Evolutionary conservation across 2,888 invertebrate species (phyloP).

Genomic region (Acronicta aceris): DNA sequence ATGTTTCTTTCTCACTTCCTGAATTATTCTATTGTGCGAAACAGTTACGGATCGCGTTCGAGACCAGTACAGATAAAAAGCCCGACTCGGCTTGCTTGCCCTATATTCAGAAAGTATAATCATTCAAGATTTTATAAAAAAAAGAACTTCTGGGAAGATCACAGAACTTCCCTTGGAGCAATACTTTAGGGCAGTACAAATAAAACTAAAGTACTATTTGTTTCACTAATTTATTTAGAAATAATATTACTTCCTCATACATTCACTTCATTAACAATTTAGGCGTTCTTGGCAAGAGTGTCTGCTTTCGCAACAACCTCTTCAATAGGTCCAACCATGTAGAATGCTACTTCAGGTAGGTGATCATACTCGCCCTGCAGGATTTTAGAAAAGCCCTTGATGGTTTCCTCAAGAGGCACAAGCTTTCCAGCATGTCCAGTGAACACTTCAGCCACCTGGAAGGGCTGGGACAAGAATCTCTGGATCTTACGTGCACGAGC

Average conservation of each 20-base stretch:
- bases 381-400: conserved; percentile 96
- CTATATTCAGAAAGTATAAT: no score
- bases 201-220: conserved; percentile 21
- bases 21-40: no score
- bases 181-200: not conserved
- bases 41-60: no score
- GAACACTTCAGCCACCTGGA: conserved; percentile 97
- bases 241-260: conserved; percentile 68
- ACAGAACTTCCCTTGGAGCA: no score
- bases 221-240: conserved; percentile 74
- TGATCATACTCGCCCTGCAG: conserved; percentile 96
- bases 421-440: conserved; percentile 97
- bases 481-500: conserved; percentile 98
- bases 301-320: conserved; percentile 95
- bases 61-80: no score
- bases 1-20: no score
- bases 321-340: conserved; percentile 98
- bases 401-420: conserved; percentile 95
- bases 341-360: conserved; percentile 97
- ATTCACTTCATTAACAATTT: conserved; percentile 61
- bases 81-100: no score
- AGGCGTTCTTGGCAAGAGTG: conserved; percentile 92
- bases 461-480: conserved; percentile 97
- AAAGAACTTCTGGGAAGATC: no score
- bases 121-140: no score